Percentiles rank a stretch among this genome's conserved stretches.
phyloP scores from a whole-genome alignment of 1,140 invertebrate genomes.

The Trichomalopsis sarcophagae region DNA sequence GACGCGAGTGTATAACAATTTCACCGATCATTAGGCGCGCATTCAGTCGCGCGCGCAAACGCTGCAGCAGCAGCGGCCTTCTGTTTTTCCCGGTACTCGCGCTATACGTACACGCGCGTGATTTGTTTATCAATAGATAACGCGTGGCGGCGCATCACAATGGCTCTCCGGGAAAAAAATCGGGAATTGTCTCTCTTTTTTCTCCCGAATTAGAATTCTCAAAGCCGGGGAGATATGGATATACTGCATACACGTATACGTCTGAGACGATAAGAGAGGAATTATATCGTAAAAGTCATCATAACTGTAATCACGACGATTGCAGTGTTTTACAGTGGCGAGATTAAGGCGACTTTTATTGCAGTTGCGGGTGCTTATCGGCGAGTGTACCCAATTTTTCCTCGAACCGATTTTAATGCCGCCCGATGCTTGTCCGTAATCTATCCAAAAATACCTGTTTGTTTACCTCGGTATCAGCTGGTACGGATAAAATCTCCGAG shows the following conservation, averaged over 20 bases:
- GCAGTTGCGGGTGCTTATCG: background rate
- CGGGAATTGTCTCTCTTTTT: background rate
- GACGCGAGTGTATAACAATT: background rate
- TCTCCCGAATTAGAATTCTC: too few relatives aligned
- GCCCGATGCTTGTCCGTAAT: too few relatives aligned
- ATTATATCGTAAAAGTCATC: background rate
- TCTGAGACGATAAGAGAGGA: background rate
- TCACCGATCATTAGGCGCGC: constrained; percentile 4
- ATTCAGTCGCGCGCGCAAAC: background rate
- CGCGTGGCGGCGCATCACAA: background rate
- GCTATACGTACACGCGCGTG: background rate
- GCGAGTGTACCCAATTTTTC: background rate
- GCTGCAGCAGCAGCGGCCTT: background rate
- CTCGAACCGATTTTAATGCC: background rate
- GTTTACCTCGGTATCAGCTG: background rate
- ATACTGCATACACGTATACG: too few relatives aligned
- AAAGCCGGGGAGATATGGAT: too few relatives aligned
- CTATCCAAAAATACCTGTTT: background rate
- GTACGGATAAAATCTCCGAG: background rate
- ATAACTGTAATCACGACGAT: background rate
- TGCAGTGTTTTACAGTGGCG: background rate
- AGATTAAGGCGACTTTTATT: background rate
- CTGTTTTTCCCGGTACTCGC: background rate
- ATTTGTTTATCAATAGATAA: constrained; percentile 9
- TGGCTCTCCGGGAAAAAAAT: background rate